Base-by-base conservation (phyloP, 1,140 invertebrate genomes). In the Drosophila orena region DNA sequence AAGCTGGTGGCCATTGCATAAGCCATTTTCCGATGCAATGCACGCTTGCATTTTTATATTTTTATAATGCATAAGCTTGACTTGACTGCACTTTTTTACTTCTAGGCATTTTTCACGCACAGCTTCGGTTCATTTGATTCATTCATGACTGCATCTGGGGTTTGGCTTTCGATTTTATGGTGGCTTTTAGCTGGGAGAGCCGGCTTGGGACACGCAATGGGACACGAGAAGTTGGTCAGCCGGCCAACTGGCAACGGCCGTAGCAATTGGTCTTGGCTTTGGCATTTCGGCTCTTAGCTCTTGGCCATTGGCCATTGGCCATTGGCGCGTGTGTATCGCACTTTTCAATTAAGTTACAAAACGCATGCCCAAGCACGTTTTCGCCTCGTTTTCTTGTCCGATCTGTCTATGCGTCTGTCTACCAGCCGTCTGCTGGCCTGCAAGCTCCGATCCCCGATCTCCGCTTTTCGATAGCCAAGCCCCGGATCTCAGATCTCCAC, bases 271-370 rank as follows among this genome's bases (percentile, higher is more conserved):
- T 52, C 64, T 72, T 81, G 74, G 69, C 75, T 81, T 62, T 80
- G 77, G 64, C 69, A 47, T 50, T 74, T 49, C 54, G 69, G 54
- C 43, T 46, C 20, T 38, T 24, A 4, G 22, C 22, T 24, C 30
- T 27, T 53, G 69, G 27, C 27, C 8, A 49, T 72, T 43, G 56
- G 73, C 61, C 34, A 40, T 56, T 38, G 60, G 46, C 68, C 59
- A 59, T 81, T 83, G 79, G 75, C 84, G 84, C 84, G 83, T 89
- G 84, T 86, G 84, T 89, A 79, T 83, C 83, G 83, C 84, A 86
- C 83, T 86, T 86, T 83, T 86, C 84, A 83, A 86, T 86, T 86
- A 83, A 83, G 70, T 83, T 83, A 89, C 83, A 83, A 86, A 86
- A 86, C 83, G 84, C 84, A 89, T 89, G 84, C 62, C 76, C 84